Conservation (phyloP, 2,113 vertebrate species). For the Oenanthe melanoleuca region DNA sequence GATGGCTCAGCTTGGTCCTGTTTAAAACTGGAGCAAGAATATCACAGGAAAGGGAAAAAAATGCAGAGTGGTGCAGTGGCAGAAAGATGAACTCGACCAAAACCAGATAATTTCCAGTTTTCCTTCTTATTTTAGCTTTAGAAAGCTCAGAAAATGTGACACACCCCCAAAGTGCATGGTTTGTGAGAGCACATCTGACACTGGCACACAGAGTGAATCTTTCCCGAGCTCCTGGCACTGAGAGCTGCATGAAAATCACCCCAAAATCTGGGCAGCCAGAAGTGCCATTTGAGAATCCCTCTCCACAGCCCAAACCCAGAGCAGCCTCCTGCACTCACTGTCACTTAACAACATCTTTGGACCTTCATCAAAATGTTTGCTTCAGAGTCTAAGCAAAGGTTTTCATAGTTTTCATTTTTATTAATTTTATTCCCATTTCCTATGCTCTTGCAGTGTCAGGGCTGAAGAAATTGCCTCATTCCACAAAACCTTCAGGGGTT, state of each 20-base stretch:
- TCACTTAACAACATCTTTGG: neutral
- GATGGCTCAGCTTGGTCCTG: neutral
- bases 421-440: neutral
- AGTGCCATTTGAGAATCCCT: constrained; percentile 2
- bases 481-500: neutral
- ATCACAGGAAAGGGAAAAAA: neutral
- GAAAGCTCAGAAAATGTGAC: neutral
- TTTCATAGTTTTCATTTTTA: neutral
- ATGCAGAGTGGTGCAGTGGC: neutral
- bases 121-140: constrained; percentile 9
- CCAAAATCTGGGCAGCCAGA: neutral
- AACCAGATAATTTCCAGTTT: neutral
- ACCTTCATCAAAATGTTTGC: neutral
- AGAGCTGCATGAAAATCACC: neutral
- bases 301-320: neutral
- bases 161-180: neutral
- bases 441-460: neutral
- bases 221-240: neutral
- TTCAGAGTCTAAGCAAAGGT: neutral
- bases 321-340: neutral
- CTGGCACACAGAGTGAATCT: neutral
- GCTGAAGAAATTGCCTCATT: neutral
- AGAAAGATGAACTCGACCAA: neutral
- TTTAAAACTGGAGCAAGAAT: neutral
- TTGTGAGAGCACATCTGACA: neutral